Conservation (phyloP, 2,797 vertebrate genomes). For the Hemibagrus guttatus region DNA sequence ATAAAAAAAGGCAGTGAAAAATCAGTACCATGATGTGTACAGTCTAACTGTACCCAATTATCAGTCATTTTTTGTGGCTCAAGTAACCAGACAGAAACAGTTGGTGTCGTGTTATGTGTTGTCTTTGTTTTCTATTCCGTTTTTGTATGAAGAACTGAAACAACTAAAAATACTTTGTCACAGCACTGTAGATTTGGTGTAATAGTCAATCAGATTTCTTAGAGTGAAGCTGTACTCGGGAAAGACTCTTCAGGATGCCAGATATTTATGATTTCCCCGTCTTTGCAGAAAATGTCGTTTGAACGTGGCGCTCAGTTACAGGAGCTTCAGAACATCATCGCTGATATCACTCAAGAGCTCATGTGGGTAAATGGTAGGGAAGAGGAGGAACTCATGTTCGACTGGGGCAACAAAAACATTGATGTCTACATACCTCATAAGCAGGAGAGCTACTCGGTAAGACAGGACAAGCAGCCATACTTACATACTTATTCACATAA, state of each 20-base stretch:
- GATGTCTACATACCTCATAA: slow-evolving; percentile 84
- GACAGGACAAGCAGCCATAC: slow-evolving; percentile 47
- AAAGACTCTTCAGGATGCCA: background rate
- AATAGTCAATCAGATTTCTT: background rate
- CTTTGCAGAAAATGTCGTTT: slow-evolving; percentile 80
- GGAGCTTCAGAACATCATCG: slow-evolving; percentile 84
- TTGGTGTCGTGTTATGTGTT: background rate
- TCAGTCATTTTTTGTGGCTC: background rate
- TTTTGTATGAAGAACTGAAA: background rate
- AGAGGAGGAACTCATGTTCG: slow-evolving; percentile 92
- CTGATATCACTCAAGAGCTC: slow-evolving; percentile 88
- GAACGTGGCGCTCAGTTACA: slow-evolving; percentile 82
- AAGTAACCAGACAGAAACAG: background rate
- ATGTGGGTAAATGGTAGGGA: slow-evolving; percentile 99
- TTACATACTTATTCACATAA: background rate
- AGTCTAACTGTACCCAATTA: background rate
- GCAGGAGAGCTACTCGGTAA: slow-evolving; percentile 94
- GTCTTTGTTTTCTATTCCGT: background rate
- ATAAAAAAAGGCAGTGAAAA: background rate
- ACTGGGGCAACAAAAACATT: slow-evolving; percentile 94
- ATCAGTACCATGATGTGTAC: background rate
- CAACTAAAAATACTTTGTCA: background rate
- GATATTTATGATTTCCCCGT: background rate
- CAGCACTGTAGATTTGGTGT: background rate
- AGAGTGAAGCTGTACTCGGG: background rate